Evolutionary conservation across 2,888 invertebrate genomes (phyloP), one percentile per base, ranked within the genome.

Genomic region (Tinea trinotella): DNA sequence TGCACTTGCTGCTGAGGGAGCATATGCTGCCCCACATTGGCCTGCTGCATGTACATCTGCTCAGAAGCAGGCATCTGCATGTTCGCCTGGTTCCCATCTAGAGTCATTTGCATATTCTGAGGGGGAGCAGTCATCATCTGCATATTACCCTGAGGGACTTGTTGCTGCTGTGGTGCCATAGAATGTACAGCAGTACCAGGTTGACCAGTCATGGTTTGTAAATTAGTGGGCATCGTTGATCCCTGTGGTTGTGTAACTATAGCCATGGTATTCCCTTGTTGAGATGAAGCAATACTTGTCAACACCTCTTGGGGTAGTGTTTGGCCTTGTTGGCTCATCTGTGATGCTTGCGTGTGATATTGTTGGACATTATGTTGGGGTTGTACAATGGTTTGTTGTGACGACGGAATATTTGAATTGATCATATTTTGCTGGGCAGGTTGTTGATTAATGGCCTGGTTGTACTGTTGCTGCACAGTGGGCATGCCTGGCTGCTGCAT

Each of bases 201-300:
- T 59, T 82, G 88, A 48, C 75, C 76, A 56, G 76, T 78, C 55
- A 86, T 63, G 53, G 79, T 79, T 66, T 89, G 89, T 62, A 89
- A 76, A 76, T 88, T 89, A 12, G 88, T 80, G 34, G 89, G 89
- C 61, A 89, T 75, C n/a, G 89, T 89, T 0, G 89, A 76, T n/a
- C 89, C 89, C 60, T 89, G 89, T 19, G 83, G 82, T 61, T 81
- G 84, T 56, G 80, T 74, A 13, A 72, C 71, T 81, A 86, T 83
- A 0, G 74, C 69, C 58, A 87, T 62, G 57, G 85, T 79, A 59
- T 81, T 75, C 74, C 84, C 86, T 75, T 79, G 84, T 64, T 86
- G 84, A 64, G 82, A 83, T 66, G 83, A 71, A 57, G 81, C 83
- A 65, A 84, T 86, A 74, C 70, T 82, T 59, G 82, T 72, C 61